These are phyloP conservation scores for Tetragnatha montana DNA, from an alignment of 2,888 invertebrate species.

Conservation along the genomic window DNA sequence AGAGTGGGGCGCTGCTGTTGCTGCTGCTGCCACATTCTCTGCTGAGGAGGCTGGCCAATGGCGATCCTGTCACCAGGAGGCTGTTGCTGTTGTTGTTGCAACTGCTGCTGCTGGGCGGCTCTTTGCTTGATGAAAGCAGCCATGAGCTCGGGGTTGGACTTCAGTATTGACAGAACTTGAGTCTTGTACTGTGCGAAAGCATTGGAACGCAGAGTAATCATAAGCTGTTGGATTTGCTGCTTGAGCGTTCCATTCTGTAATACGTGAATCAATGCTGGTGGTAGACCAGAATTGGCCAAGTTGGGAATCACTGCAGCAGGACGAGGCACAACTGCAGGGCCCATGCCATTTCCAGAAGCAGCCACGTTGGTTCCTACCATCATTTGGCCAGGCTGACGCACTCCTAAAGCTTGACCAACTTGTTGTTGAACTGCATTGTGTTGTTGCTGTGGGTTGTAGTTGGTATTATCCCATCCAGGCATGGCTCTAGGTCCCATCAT, in stretches of 20 bases:
- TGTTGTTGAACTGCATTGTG: slow-evolving; percentile 76
- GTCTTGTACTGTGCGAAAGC: slow-evolving; percentile 93
- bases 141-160: slow-evolving; percentile 95
- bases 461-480: slow-evolving; percentile 58
- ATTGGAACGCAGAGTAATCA: slow-evolving; percentile 92
- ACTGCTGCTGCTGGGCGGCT: slow-evolving; percentile 73
- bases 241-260: slow-evolving; percentile 73
- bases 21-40: slow-evolving; percentile 20
- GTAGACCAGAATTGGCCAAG: slow-evolving; percentile 71
- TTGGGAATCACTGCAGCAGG: neutral
- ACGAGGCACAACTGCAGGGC: slow-evolving; percentile 67
- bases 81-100: slow-evolving; percentile 48
- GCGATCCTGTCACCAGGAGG: slow-evolving; percentile 66
- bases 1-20: slow-evolving; percentile 30
- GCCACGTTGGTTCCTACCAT: slow-evolving; percentile 71
- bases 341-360: slow-evolving; percentile 58
- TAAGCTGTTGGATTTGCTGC: slow-evolving; percentile 80
- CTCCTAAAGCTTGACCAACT: slow-evolving; percentile 73
- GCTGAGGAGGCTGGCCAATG: slow-evolving; percentile 70
- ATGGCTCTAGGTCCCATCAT: slow-evolving; percentile 50
- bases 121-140: slow-evolving; percentile 92
- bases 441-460: slow-evolving; percentile 76
- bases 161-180: slow-evolving; percentile 89
- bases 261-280: slow-evolving; percentile 74
- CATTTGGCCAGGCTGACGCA: slow-evolving; percentile 74